Evolutionary conservation across 2,113 vertebrate genomes (phyloP).

Genomic region (Egretta garzetta): DNA sequence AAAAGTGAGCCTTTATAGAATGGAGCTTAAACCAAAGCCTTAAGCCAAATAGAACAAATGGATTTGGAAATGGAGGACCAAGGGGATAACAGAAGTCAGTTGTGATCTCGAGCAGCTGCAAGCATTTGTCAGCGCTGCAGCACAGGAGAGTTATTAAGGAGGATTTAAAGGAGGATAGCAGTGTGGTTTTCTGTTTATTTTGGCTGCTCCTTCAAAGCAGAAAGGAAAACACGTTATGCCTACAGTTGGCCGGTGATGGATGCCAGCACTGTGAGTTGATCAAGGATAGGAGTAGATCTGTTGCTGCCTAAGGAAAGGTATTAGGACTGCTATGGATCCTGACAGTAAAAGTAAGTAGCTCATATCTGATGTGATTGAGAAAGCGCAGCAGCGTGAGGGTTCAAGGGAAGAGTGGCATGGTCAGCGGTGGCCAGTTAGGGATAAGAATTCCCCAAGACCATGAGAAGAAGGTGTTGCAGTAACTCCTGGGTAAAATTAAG

Average conservation of each 20-base stretch:
- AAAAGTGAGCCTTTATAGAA: not conserved
- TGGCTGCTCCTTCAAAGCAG: not conserved
- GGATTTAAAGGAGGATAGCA: not conserved
- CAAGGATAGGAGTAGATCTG: not conserved
- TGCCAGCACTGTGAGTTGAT: not conserved
- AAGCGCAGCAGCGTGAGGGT: not conserved
- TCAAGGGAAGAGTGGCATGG: not conserved
- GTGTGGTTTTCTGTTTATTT: not conserved
- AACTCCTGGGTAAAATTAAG: not conserved
- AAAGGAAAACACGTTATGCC: not conserved
- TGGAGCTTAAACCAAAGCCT: not conserved
- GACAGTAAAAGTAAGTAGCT: not conserved
- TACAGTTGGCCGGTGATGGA: not conserved
- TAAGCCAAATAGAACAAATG: not conserved
- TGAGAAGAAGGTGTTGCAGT: not conserved
- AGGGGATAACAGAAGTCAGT: not conserved
- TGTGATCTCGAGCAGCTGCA: not conserved
- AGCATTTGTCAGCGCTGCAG: not conserved
- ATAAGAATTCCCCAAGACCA: not conserved
- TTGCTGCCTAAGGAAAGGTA: not conserved
- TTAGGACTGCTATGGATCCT: not conserved
- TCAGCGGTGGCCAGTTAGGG: not conserved
- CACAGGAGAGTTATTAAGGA: not conserved
- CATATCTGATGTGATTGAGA: not conserved
- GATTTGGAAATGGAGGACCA: not conserved